These are phyloP conservation scores for Actenoides lindsayi DNA, from an alignment of 2,113 vertebrate species.

Conservation along the genomic window DNA sequence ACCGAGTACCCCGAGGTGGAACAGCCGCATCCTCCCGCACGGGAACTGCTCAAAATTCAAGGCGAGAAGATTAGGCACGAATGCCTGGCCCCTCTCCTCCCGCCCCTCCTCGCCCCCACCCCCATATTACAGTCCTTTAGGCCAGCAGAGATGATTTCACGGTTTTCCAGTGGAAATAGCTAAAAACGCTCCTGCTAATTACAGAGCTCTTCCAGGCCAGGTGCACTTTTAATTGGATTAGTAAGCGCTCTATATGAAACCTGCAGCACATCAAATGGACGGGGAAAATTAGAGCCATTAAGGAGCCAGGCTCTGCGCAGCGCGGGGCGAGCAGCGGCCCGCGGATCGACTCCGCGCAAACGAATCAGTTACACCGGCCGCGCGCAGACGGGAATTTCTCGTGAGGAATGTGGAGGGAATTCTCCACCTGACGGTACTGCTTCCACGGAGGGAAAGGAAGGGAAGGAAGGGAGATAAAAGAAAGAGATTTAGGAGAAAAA, in stretches of 20 bases:
- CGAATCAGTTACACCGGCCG: neutral
- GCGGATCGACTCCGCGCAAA: too few relatives aligned
- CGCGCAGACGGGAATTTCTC: neutral
- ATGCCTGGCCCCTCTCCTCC: neutral
- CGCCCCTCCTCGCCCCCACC: neutral
- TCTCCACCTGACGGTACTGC: neutral
- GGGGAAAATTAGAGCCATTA: neutral
- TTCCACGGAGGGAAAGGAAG: neutral
- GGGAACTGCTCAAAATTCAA: conserved; percentile 9
- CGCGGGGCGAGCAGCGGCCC: neutral
- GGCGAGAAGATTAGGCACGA: conserved; percentile 8
- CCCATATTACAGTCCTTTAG: conserved; percentile 8
- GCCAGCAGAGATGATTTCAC: conserved; percentile 50
- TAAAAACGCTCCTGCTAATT: conserved; percentile 67
- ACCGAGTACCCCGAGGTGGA: neutral
- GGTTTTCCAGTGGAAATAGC: conserved; percentile 60
- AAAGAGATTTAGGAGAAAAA: neutral
- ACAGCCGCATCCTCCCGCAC: neutral
- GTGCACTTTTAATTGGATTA: conserved; percentile 70
- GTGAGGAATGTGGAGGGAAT: neutral
- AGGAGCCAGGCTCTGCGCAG: neutral
- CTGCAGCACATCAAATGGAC: conserved; percentile 14
- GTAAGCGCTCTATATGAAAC: neutral
- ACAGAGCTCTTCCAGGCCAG: conserved; percentile 55
- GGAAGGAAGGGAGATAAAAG: too few relatives aligned